Evolutionary conservation across 2,888 invertebrate species (phyloP).

Genomic region (Tetragonula carbonaria): DNA sequence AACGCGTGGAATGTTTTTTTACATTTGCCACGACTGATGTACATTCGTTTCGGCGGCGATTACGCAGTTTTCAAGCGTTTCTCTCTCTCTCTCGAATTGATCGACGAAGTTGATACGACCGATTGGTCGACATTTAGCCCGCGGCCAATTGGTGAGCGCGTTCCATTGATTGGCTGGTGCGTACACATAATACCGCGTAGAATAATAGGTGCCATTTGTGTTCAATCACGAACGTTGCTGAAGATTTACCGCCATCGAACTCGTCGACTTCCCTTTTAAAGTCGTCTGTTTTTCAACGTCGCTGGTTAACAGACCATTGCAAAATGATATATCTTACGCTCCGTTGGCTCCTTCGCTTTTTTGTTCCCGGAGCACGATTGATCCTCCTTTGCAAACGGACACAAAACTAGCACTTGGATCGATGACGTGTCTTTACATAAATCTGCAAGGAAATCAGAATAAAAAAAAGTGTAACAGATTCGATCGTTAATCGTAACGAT

Average conservation of each 20-base stretch:
- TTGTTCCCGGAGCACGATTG: neutral
- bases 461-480: too few relatives aligned
- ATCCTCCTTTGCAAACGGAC: too few relatives aligned
- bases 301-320: neutral
- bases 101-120: constrained; percentile 48
- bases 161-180: constrained; percentile 44
- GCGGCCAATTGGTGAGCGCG: constrained; percentile 54
- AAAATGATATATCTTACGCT: neutral
- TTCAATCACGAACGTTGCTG: constrained; percentile 46
- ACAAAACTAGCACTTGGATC: neutral
- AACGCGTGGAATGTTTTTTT: too few relatives aligned
- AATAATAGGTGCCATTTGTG: constrained; percentile 53
- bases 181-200: constrained; percentile 46
- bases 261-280: neutral
- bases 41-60: neutral
- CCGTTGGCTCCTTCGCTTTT: neutral
- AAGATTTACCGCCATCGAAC: constrained; percentile 36
- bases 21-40: neutral
- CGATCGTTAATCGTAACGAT: too few relatives aligned
- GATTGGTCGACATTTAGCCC: constrained; percentile 57
- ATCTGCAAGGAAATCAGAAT: too few relatives aligned
- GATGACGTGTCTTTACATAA: neutral
- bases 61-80: constrained; percentile 38
- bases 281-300: neutral
- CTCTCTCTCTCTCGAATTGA: constrained; percentile 39